Base-by-base conservation (phyloP, 2,797 vertebrate genomes). In the Chaetodon trifasciatus region DNA sequence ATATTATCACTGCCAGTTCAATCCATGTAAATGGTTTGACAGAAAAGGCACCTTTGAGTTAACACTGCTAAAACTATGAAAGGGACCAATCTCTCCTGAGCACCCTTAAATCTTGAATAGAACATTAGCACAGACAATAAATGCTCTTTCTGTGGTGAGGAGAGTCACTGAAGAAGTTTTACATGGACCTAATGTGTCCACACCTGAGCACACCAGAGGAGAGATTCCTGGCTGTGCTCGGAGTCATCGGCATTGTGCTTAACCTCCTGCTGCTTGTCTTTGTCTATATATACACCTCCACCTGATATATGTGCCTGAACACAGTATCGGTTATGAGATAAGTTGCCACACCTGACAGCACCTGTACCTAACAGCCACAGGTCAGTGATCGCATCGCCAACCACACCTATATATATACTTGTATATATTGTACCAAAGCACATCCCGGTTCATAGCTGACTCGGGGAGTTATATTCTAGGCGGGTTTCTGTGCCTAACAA, bases 211-310 rank as follows among this genome's bases (percentile, higher is more conserved):
- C 91, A 76, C 91, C 90, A 37, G 93, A 94, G 88, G 93, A 94
- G 83, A 90, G 91, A 70, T 92, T 93, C 91, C 92, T 94, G 92
- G 94, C 94, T 37, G 83, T 94, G 91, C 87, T 94, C 0, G 94
- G 94, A 44, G 53, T 94, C 70, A 92, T 94, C 3, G 92, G 92
- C 46, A 94, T 94, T 0, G 37, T 91, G 0, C 92, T 94, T 39
- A 94, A 94, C 76, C 89, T 94, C 77, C 88, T 94, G 40, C 82
- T 94, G 76, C 91, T 94, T 0, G 66, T 91, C 42, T 93, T 93
- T 5, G 92, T 94, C 76, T 94, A 94, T 21, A 85, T 94, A 71
- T 94, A 94, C 90, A 93, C 92, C 19, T 86, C 92, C 21, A 69
- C 86, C 63, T 94, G 87, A 94, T 42, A 44, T 2, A 28, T 13